Conservation (phyloP, 92 coral and sea anemone genomes). For the Blastomussa wellsi region DNA sequence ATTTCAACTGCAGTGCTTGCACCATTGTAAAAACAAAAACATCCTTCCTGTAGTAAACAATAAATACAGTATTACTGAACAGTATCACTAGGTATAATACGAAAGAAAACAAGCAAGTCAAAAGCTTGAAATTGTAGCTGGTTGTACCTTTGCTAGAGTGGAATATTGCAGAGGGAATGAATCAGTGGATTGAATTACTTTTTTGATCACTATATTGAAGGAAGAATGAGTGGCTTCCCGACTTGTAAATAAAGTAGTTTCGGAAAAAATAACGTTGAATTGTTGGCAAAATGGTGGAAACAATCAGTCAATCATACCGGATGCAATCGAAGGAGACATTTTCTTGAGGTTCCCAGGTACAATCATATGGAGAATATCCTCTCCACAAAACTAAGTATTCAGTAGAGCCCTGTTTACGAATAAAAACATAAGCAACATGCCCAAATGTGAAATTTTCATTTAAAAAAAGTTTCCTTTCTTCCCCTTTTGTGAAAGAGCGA, state of each 20-base stretch:
- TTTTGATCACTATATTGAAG: slow-evolving; percentile 2
- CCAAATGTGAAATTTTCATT: background rate
- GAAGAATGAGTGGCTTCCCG: slow-evolving; percentile 1
- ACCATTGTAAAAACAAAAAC: background rate
- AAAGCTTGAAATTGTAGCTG: slow-evolving; percentile 6
- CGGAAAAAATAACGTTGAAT: background rate
- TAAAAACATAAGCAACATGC: slow-evolving; percentile 33
- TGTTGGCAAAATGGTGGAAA: background rate
- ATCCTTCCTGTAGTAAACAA: too few species aligned
- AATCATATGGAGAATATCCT: slow-evolving; percentile 31
- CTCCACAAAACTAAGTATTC: slow-evolving; percentile 39
- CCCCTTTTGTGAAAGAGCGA: slow-evolving; percentile 1
- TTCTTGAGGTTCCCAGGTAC: slow-evolving; percentile 25
- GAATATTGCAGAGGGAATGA: background rate
- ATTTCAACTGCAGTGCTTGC: slow-evolving; percentile 2
- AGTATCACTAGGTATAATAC: background rate
- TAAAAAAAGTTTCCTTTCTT: background rate
- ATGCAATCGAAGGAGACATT: slow-evolving; percentile 32
- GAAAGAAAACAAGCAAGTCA: background rate
- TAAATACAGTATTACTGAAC: too few species aligned
- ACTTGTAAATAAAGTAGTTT: slow-evolving; percentile 3
- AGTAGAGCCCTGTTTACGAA: slow-evolving; percentile 36
- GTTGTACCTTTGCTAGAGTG: background rate
- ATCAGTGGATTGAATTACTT: background rate
- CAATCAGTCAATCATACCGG: slow-evolving; percentile 27